Base-by-base conservation (phyloP, 2,113 vertebrate species). In the Gallinago paraguaiae region DNA sequence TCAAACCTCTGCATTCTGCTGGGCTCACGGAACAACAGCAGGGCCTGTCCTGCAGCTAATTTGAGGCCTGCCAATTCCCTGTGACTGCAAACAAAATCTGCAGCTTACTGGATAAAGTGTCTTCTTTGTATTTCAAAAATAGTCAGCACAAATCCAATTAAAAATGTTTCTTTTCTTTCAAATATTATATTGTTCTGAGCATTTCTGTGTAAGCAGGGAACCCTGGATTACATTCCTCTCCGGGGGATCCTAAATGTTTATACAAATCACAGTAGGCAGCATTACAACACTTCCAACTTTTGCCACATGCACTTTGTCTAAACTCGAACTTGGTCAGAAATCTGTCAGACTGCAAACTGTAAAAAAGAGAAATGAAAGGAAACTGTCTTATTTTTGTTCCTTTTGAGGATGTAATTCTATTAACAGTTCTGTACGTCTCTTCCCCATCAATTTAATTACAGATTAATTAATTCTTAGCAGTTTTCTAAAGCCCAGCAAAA, bases 271-370 rank as follows among this genome's bases (percentile, higher is more conserved):
- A 96, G 92, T 92, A 94, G 93, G 95, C 92, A 96, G 92, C 88
- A 93, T 92, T 96, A 94, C 91, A 96, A 93, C 96, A 95, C 95
- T 96, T 96, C 92, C 96, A 97, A 91, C 88, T 96, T 96, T 79
- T 94, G 92, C 95, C 91, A 95, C 95, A 89, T 95, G 88, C 86
- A 95, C 93, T 95, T 94, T 89, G 92, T 96, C 95, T 96, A 94
- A 92, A 94, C 74, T 76, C 7, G 3, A 84, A 89, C 90, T 96
- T 87, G 91, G 95, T 96, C 96, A 96, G 88, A 89, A 96, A 95
- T 95, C 88, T 79, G 81, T 87, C 83, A 95, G 82, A 53, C 61
- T 92, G 81, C 80, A 92, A 95, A 92, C 69, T 72, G 61, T 54
- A 95, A 95, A 92, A 94, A 92, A 84, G 19, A 85, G 37, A 89